These are phyloP conservation scores for Bombus confusus DNA, from an alignment of 1,140 invertebrate genomes.

Conservation along the genomic window DNA sequence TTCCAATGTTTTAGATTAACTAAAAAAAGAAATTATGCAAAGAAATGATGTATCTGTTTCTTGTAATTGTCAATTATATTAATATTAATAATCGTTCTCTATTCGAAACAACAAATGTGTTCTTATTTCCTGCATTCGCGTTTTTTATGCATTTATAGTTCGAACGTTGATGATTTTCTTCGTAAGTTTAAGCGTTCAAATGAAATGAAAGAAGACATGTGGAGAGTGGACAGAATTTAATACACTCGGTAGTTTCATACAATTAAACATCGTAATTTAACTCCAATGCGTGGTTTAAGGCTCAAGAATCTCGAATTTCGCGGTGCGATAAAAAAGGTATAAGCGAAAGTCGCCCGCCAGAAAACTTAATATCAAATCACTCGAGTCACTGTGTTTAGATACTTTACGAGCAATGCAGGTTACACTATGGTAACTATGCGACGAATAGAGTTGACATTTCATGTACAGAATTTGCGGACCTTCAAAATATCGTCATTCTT, in stretches of 20 bases:
- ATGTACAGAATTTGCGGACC: neutral
- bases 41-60: neutral
- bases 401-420: neutral
- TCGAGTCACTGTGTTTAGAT: neutral
- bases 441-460: neutral
- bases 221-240: constrained; percentile 39
- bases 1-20: neutral
- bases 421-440: neutral
- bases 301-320: constrained; percentile 45
- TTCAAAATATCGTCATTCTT: neutral
- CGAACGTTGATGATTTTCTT: neutral
- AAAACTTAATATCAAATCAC: constrained; percentile 37
- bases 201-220: constrained; percentile 1
- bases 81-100: neutral
- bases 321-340: constrained; percentile 35
- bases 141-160: neutral
- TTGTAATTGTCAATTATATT: neutral
- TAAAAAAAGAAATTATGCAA: neutral
- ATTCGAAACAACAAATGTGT: neutral
- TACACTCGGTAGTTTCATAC: constrained; percentile 44
- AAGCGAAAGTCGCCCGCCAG: constrained; percentile 39
- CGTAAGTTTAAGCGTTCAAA: neutral
- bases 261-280: constrained; percentile 53
- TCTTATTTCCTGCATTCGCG: neutral
- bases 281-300: constrained; percentile 41